Base-by-base conservation (phyloP, 2,113 vertebrate species). In the Odobenus rosmarus region DNA sequence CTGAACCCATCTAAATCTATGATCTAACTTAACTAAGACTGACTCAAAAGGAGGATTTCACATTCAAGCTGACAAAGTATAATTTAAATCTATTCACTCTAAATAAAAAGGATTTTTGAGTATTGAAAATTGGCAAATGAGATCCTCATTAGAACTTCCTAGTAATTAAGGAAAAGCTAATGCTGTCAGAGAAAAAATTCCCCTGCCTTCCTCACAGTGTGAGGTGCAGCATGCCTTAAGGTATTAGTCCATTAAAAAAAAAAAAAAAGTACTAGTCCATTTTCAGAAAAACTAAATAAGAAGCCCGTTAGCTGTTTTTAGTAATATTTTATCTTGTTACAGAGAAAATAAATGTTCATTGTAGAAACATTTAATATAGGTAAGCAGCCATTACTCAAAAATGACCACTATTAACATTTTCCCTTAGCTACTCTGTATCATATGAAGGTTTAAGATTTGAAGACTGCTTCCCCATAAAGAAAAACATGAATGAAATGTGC, bases 141-240 rank as follows among this genome's bases (percentile, higher is more conserved):
- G 80, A 89, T 86, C 82, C 95, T 98, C 89, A 96, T 95, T 97
- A 97, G 84, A 93, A 95, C 87, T 72, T 89, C 71, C 97, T 95
- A 93, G 95, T 93, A 96, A 97, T 98, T 96, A 98, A 96, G 85
- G 93, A 93, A 90, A 98, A 64, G 67, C 36, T 55, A 93, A 87
- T 61, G 89, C 49, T 96, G 46, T 93, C 93, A 93, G 92, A 93
- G 95, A 93, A 90, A 80, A 96, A 84, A 15, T 24, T 59, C 13
- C 77, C 77, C 72, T 74, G 59, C 53, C 92, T 93, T 93, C 12
- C 64, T 97, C 96, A 95, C 89, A 97, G 93, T 61, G 3, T 87
- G 95, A 97, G 92, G 82, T 53, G 12, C 39, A 55, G 49, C 2
- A 26, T 33, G 71, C 93, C 95, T 95, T 55, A 51, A 96, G 94